Evolutionary conservation across 2,113 vertebrate species (phyloP).

Genomic region (Lanius collurio): DNA sequence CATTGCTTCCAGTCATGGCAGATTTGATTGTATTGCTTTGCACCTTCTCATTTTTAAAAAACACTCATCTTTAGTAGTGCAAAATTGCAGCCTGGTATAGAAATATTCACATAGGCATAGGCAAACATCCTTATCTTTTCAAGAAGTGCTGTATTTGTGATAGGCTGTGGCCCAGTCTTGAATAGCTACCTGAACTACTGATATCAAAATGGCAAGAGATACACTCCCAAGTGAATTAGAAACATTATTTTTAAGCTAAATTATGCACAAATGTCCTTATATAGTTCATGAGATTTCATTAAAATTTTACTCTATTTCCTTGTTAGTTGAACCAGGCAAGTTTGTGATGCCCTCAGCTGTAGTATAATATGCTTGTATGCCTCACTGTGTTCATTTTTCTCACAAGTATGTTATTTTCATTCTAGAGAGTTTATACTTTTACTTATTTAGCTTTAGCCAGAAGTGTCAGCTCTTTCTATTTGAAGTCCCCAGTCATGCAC

Average conservation of each 20-base stretch:
- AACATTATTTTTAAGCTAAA: background rate
- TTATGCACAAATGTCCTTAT: background rate
- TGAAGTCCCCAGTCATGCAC: background rate
- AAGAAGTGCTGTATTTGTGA: background rate
- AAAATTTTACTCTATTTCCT: background rate
- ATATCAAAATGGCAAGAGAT: background rate
- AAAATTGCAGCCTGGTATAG: background rate
- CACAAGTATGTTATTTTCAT: background rate
- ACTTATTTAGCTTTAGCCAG: slow-evolving; percentile 15
- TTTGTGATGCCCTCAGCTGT: background rate
- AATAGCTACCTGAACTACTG: background rate
- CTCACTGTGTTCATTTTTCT: background rate
- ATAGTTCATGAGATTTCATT: background rate
- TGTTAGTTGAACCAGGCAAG: background rate
- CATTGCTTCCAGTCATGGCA: background rate
- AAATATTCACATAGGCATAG: background rate
- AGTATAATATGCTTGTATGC: background rate
- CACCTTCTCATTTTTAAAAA: background rate
- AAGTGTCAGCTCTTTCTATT: slow-evolving; percentile 7
- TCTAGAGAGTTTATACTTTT: background rate
- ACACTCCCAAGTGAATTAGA: background rate
- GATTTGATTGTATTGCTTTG: background rate
- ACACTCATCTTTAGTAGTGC: background rate
- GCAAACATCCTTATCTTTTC: background rate
- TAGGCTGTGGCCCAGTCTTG: background rate